A percentile compares a stretch with the other conserved stretches of the same genome.
These are phyloP conservation scores for Oncorhynchus tshawytscha DNA, from an alignment of 2,113 vertebrate species.

Conservation along the genomic window DNA sequence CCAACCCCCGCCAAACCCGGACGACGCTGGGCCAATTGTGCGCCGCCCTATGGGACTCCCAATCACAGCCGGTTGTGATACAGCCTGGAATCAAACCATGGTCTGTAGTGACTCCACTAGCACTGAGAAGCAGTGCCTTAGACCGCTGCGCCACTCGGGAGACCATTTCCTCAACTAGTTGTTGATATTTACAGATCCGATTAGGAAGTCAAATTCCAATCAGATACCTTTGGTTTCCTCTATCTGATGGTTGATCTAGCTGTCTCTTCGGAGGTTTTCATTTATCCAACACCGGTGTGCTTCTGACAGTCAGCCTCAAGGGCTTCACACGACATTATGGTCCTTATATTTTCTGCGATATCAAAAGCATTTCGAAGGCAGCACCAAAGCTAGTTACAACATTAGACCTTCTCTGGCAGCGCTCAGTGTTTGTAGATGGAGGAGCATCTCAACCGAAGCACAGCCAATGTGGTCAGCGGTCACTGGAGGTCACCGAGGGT, in stretches of 20 bases:
- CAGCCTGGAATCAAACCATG: too few species aligned
- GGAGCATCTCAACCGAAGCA: not conserved
- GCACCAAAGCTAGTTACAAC: not conserved
- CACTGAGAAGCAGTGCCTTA: too few species aligned
- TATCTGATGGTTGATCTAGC: too few species aligned
- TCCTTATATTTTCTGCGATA: not conserved
- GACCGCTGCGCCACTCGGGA: too few species aligned
- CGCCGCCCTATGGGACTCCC: too few species aligned
- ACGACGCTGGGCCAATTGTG: too few species aligned
- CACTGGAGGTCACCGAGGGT: constrained; percentile 57
- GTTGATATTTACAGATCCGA: not conserved
- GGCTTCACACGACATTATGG: not conserved
- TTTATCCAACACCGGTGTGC: not conserved
- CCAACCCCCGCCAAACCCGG: too few species aligned
- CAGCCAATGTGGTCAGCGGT: constrained; percentile 39
- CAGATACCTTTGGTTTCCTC: too few species aligned
- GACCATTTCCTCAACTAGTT: not conserved
- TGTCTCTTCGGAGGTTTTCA: not conserved
- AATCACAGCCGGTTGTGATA: too few species aligned
- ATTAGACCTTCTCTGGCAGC: not conserved
- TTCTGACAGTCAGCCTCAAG: not conserved
- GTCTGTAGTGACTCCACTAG: too few species aligned
- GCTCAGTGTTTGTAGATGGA: not conserved
- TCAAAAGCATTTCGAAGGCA: not conserved
- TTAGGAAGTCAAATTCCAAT: too few species aligned